phyloP scores from a whole-genome alignment of 2,888 invertebrate species.

The Tachystola acroxantha region DNA sequence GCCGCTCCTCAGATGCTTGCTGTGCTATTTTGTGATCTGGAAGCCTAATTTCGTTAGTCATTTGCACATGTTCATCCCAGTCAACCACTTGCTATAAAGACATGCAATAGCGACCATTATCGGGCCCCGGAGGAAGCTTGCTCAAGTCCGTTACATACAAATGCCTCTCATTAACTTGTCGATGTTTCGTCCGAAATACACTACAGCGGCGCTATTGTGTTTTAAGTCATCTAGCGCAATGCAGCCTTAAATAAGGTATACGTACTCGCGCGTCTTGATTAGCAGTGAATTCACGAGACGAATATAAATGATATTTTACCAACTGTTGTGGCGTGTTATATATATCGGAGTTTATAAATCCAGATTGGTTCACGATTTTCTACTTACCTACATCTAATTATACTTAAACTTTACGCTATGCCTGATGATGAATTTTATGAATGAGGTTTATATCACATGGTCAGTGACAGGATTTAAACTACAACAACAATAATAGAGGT shows the following conservation, averaged over 20 bases:
- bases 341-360: no score
- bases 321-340: neutral
- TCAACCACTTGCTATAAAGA: conserved; percentile 35
- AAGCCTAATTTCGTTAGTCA: no score
- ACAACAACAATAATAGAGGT: no score
- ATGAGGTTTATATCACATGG: no score
- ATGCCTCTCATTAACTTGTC: conserved; percentile 73
- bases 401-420: no score
- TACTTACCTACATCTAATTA: no score
- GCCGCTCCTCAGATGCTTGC: no score
- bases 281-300: neutral
- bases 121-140: conserved; percentile 63
- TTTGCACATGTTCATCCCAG: no score
- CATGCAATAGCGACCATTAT: conserved; percentile 50
- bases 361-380: no score
- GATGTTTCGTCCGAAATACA: conserved; percentile 58
- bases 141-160: conserved; percentile 73
- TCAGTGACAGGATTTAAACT: no score
- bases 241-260: conserved; percentile 3
- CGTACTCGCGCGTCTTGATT: neutral
- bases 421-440: no score
- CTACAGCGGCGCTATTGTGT: conserved; percentile 42
- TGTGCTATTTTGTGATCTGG: no score
- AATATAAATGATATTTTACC: neutral
- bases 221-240: conserved; percentile 40